phyloP scores from a whole-genome alignment of 2,888 invertebrate genomes.

The Cylloceria caligata region DNA sequence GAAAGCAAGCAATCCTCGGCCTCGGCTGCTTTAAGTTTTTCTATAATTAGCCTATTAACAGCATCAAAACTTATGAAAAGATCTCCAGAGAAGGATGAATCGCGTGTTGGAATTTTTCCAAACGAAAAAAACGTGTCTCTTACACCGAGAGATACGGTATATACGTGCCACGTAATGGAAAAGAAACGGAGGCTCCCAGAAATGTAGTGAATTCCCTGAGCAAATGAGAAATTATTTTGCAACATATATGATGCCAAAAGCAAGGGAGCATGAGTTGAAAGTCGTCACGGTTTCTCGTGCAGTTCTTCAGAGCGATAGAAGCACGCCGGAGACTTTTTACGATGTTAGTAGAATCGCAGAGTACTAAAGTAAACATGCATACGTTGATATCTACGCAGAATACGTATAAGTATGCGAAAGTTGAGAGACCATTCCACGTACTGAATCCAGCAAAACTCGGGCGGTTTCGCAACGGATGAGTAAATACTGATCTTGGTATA shows the following conservation, averaged over 20 bases:
- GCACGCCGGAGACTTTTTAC: constrained; percentile 22
- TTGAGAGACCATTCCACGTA: constrained; percentile 19
- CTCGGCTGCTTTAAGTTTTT: neutral
- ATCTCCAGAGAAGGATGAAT: neutral
- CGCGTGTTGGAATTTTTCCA: neutral
- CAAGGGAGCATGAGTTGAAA: neutral
- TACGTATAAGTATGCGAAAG: constrained; percentile 29
- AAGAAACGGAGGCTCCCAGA: neutral
- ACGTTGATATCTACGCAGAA: constrained; percentile 15
- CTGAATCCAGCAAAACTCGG: constrained; percentile 31
- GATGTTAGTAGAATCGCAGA: constrained; percentile 3
- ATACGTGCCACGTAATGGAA: neutral
- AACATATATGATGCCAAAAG: neutral
- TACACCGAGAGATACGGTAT: no score
- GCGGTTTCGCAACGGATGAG: constrained; percentile 53
- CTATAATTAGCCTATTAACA: neutral
- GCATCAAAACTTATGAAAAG: neutral
- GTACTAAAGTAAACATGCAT: constrained; percentile 18
- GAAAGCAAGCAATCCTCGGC: no score
- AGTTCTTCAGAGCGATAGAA: neutral
- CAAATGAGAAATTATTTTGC: constrained; percentile 24
- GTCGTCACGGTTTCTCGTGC: no score
- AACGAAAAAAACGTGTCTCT: neutral
- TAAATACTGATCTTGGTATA: constrained; percentile 60
- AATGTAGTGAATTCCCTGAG: constrained; percentile 4